A percentile compares a stretch with the other conserved stretches of the same genome.
Evolutionary conservation across 2,797 vertebrate species (phyloP).

Genomic region (Enteromius afrohamiltoni): DNA sequence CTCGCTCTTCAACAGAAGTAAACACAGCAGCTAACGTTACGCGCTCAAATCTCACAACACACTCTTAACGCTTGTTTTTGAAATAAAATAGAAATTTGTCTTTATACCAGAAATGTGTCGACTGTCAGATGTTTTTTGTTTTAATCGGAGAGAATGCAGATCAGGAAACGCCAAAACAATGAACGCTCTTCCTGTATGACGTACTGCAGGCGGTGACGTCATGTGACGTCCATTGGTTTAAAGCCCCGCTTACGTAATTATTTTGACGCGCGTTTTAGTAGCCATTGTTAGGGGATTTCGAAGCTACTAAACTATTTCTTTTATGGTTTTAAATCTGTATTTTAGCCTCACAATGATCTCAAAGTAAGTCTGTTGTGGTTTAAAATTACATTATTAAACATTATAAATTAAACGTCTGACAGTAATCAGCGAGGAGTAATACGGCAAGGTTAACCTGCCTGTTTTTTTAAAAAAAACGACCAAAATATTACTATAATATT

Average conservation of each 20-base stretch:
- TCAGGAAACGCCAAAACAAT: constrained; percentile 55
- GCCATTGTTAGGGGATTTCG: no score
- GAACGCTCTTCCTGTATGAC: constrained; percentile 51
- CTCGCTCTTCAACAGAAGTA: neutral
- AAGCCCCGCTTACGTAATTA: neutral
- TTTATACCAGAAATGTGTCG: neutral
- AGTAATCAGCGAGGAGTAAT: no score
- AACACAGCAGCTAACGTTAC: neutral
- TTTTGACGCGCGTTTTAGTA: neutral
- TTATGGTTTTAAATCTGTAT: no score
- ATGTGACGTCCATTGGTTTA: neutral
- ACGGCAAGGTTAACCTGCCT: no score
- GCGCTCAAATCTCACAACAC: neutral
- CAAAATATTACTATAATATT: no score
- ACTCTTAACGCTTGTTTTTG: neutral
- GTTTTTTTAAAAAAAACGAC: no score
- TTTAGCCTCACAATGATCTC: no score
- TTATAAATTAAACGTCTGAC: no score
- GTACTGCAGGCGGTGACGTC: neutral
- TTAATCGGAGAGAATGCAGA: constrained; percentile 6
- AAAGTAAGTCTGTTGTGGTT: no score
- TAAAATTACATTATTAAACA: no score
- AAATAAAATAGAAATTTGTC: neutral
- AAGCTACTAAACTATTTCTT: no score
- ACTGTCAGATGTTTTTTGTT: constrained; percentile 41